Evolutionary conservation across 2,888 invertebrate genomes (phyloP).

Genomic region (Lepidochrysops patricia): DNA sequence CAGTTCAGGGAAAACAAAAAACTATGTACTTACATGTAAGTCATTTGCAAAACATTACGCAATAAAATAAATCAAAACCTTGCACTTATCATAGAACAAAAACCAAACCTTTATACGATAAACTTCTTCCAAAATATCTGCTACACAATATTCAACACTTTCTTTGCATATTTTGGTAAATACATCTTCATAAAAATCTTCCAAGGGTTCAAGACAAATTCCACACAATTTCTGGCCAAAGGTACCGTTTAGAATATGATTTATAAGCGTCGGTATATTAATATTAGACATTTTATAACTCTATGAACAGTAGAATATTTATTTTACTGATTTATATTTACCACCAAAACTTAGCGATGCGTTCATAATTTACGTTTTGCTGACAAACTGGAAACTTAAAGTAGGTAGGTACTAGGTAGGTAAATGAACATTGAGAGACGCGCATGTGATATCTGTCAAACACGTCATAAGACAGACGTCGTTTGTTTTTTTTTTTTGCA

Average conservation of each 20-base stretch:
- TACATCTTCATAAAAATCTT: conserved; percentile 42
- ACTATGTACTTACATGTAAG: too few relatives aligned
- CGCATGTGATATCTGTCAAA: too few relatives aligned
- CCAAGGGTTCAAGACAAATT: conserved; percentile 45
- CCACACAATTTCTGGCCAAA: conserved; percentile 47
- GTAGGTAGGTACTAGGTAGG: too few relatives aligned
- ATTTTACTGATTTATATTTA: not conserved
- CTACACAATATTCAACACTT: conserved; percentile 48
- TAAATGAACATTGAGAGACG: too few relatives aligned
- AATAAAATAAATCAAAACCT: too few relatives aligned
- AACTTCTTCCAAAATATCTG: conserved; percentile 44
- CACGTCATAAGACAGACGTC: too few relatives aligned
- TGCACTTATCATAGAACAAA: not conserved
- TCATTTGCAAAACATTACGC: too few relatives aligned
- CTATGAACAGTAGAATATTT: too few relatives aligned
- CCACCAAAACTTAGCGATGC: conserved; percentile 1
- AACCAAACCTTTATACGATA: conserved; percentile 20
- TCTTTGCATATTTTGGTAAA: conserved; percentile 51
- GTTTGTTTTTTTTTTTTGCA: too few relatives aligned
- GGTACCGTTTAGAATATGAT: conserved; percentile 50
- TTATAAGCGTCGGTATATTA: conserved; percentile 45
- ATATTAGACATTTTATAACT: conserved; percentile 36
- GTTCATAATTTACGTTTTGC: conserved; percentile 4
- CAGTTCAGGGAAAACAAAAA: too few relatives aligned
- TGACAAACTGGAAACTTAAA: too few relatives aligned